Evolutionary conservation across 2,113 vertebrate genomes (phyloP).

Genomic region (Acinonyx jubatus): DNA sequence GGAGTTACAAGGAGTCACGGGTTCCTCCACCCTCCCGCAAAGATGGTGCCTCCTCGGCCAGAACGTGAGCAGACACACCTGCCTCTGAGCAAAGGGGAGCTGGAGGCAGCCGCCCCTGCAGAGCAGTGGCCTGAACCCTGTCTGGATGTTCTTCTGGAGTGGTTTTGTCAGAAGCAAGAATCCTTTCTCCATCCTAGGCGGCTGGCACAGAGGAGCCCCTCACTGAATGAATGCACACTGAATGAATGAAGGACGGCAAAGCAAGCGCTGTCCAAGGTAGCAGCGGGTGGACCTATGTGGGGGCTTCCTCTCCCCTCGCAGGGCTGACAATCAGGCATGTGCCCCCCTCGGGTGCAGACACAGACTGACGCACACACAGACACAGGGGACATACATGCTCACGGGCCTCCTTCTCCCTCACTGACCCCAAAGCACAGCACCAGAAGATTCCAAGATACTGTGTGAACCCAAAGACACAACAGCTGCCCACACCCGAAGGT

Average conservation of each 20-base stretch:
- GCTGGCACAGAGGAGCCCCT: neutral
- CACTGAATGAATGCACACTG: accelerated
- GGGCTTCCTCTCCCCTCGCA: neutral
- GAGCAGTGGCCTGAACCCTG: accelerated
- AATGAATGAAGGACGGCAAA: neutral
- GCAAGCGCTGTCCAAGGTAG: neutral
- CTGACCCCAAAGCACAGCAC: neutral
- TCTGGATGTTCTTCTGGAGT: neutral
- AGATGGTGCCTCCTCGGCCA: neutral
- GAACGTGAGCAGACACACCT: neutral
- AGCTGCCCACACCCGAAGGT: neutral
- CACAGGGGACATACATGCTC: accelerated
- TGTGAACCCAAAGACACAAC: neutral
- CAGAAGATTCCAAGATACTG: neutral
- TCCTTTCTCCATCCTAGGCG: neutral
- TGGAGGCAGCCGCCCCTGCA: neutral
- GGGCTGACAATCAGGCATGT: accelerated
- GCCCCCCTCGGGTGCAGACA: accelerated
- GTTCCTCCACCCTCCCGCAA: neutral
- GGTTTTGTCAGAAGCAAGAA: neutral
- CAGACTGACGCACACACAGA: neutral
- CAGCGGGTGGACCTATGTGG: neutral
- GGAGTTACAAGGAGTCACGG: neutral
- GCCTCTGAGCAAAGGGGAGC: neutral
- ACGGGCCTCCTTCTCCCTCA: neutral